These are phyloP conservation scores for Philhelius pedissequus DNA, from an alignment of 2,888 invertebrate species.

Conservation along the genomic window DNA sequence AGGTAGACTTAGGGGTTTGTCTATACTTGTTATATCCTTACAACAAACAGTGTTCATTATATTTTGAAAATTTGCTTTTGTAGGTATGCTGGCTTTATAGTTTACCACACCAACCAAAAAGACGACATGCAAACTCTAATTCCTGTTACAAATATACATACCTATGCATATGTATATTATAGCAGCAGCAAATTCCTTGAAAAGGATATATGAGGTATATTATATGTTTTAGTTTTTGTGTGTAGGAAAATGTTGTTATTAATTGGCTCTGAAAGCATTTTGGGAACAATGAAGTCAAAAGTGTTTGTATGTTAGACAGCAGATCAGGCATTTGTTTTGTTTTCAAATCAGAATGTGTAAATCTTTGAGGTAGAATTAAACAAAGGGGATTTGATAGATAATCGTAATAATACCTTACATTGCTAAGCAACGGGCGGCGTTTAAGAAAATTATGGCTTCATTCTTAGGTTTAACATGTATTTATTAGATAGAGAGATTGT, in stretches of 20 bases:
- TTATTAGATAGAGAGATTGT: too few relatives aligned
- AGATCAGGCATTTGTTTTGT: neutral
- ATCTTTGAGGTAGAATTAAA: neutral
- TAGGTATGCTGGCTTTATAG: neutral
- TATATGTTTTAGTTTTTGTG: neutral
- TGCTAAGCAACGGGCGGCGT: neutral
- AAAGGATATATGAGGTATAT: neutral
- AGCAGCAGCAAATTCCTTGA: neutral
- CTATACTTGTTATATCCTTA: neutral
- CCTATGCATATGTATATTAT: too few relatives aligned
- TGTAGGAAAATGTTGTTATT: neutral
- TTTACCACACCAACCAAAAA: neutral
- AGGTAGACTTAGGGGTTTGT: neutral
- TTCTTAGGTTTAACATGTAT: neutral
- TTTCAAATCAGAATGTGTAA: neutral
- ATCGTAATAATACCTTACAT: neutral
- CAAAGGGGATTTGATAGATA: neutral
- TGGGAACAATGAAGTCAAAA: neutral
- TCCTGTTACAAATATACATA: too few relatives aligned
- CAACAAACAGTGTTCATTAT: neutral
- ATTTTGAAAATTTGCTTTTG: neutral
- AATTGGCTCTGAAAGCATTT: constrained; percentile 10
- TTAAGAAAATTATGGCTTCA: neutral
- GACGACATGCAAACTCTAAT: neutral
- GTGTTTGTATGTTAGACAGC: neutral